Evolutionary conservation across 2,888 invertebrate genomes (phyloP).

Genomic region (Aelia acuminata): DNA sequence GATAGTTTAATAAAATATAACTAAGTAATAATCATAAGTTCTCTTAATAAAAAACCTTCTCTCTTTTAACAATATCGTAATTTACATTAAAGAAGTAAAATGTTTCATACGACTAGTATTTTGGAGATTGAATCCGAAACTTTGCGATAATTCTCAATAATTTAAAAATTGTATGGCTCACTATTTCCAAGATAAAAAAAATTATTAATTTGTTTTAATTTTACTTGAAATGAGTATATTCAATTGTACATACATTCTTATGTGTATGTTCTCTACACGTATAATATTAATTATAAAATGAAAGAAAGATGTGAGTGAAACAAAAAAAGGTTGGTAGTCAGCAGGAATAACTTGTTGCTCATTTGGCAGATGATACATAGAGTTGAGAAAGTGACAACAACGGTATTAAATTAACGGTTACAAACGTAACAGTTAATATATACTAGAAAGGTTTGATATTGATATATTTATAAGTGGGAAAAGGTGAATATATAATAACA

Average conservation of each 20-base stretch:
- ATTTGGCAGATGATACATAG: conserved; percentile 41
- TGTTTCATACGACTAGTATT: no score
- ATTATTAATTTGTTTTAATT: background rate
- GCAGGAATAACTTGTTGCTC: conserved; percentile 47
- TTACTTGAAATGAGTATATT: background rate
- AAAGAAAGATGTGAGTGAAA: background rate
- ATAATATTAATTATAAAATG: background rate
- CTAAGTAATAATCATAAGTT: no score
- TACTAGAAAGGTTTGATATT: background rate
- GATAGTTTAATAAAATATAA: no score
- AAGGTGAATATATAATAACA: background rate
- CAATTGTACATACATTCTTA: background rate
- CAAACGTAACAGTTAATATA: background rate
- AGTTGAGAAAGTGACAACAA: conserved; percentile 29
- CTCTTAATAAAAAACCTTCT: no score
- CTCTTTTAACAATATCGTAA: no score
- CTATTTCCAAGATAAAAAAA: no score
- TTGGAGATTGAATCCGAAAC: no score
- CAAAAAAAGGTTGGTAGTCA: background rate
- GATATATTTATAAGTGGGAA: background rate
- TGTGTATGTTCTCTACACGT: background rate
- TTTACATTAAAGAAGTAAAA: no score
- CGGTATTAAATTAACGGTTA: background rate
- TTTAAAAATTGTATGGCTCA: no score
- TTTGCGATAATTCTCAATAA: no score